Evolutionary conservation across 1,140 invertebrate species (phyloP), one percentile per base, ranked within the genome.

Genomic region (Drosophila hydei): DNA sequence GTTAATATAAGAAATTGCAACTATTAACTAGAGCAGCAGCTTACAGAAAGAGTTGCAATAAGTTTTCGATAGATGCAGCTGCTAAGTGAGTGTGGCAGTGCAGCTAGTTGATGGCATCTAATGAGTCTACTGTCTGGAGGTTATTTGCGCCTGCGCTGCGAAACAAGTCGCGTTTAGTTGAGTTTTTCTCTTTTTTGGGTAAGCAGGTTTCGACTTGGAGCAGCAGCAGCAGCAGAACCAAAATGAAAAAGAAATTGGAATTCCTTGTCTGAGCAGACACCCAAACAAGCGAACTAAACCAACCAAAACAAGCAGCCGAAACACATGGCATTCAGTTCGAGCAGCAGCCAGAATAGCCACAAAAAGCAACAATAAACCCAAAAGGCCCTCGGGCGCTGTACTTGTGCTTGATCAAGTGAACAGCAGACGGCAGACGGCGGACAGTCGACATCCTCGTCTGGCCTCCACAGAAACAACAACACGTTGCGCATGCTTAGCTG

Each of bases 371-470:
- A 63, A 40, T 63, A 40, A 45, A 48, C 8, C 55, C 30, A 12
- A 33, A 14, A 48, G 12, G 8, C n/a, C 14, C 47, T 47, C 7
- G 21, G 36, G 30, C 48, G 62, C 67, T 75, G 80, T 81, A 85
- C 77, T 85, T 87, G 74, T 64, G 73, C 12, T 40, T 64, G 69
- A 85, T 60, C 80, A 85, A 85, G 80, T 85, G 81, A 87, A 77
- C 74, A 69, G 45, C 77, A 64, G 75, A 69, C 38, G 56, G 45
- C 40, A 21, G 74, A 64, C 64, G 47, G 58, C 76, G 63, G 63
- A 62, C 42, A 30, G 18, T 33, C 30, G 30, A 33, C 30, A 55
- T 25, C 38, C 11, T 21, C 25, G 64, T 59, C 64, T 59, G 55
- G 45, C 47, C 63, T 19, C 27, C 7, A 55, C 36, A 27, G n/a